Evolutionary conservation across 1,140 invertebrate genomes (phyloP), one percentile per base, ranked within the genome.

Genomic region (Aricia agestis): DNA sequence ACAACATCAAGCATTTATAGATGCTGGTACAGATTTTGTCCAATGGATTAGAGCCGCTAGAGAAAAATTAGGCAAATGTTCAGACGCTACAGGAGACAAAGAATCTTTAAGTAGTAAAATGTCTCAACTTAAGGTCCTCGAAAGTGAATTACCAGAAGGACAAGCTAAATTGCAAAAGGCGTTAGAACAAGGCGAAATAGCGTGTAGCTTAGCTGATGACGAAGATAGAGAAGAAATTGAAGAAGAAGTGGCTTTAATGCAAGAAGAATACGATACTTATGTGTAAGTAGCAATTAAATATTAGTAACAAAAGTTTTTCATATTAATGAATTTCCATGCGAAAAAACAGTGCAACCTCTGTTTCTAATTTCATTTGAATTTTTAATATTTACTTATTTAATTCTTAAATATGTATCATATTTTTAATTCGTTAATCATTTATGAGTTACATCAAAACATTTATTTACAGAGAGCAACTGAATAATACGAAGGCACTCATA

Each of bases 11-110:
- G 95, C 95, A 0, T 96, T 98, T 78, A 95, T 98, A 36, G 97
- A 99, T 91, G 95, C 96, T 70, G 97, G 96, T 70, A 96, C 97
- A 85, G 97, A 98, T 77, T 98, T 99, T 85, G 94, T 96, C 73
- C 95, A 96, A 78, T 99, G 98, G 98, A 94, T 99, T 58, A 93
- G 97, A 80, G 94, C 95, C 68, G 96, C 97, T 10, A 96, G 97
- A 82, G 98, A 99, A 88, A 94, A 95, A 70, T 92, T 98, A n/a
- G 95, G 96, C 69, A 98, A 98, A 86, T 98, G 97, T 84, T 97
- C 97, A 0, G 97, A 98, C 86, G 97, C 97, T 6, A 98, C 96
- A 15, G 98, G 98, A 17, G 98, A 99, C 80, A 98, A 98, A 80
- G 97, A 98, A 86, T 96, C 95, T 45, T 92, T 97, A 70, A 96